A percentile compares a stretch with the other conserved stretches of the same genome.
Conservation (phyloP, 2,797 vertebrate species). For the Gila robusta region DNA sequence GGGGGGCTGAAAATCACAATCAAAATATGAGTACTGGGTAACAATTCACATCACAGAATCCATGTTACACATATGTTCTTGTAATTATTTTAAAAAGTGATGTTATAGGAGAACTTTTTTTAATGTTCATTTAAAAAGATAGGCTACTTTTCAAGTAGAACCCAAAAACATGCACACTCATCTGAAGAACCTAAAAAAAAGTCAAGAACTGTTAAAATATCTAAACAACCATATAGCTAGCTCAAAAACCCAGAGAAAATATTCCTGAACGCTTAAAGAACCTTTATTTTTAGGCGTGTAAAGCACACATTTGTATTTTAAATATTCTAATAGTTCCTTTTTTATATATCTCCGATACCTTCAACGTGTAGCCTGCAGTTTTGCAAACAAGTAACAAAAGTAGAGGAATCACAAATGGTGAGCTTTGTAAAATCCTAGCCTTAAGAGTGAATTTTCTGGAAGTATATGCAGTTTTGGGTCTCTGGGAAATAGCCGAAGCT, state of each 20-base stretch:
- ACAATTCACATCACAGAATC: not conserved
- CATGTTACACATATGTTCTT: not conserved
- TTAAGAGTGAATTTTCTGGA: conserved; percentile 27
- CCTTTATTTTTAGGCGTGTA: not conserved
- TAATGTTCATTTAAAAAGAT: not conserved
- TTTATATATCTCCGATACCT: not conserved
- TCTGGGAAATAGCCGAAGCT: conserved; percentile 37
- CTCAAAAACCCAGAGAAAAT: not conserved
- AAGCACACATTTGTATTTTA: not conserved
- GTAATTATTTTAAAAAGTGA: not conserved
- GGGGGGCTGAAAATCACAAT: conserved; percentile 82
- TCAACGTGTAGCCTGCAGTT: conserved; percentile 61
- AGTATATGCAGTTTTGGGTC: conserved; percentile 22
- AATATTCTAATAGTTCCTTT: not conserved
- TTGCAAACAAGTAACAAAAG: conserved; percentile 41
- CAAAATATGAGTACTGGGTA: conserved; percentile 12
- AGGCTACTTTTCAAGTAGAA: not conserved
- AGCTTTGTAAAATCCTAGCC: conserved; percentile 26
- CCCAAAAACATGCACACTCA: not conserved
- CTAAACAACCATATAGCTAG: not conserved
- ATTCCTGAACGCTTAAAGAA: not conserved
- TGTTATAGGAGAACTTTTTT: not conserved
- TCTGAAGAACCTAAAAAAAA: not conserved
- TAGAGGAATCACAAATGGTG: conserved; percentile 1
- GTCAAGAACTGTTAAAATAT: not conserved